Evolutionary conservation across 1,140 invertebrate genomes (phyloP).

Genomic region (Tenebrio molitor): DNA sequence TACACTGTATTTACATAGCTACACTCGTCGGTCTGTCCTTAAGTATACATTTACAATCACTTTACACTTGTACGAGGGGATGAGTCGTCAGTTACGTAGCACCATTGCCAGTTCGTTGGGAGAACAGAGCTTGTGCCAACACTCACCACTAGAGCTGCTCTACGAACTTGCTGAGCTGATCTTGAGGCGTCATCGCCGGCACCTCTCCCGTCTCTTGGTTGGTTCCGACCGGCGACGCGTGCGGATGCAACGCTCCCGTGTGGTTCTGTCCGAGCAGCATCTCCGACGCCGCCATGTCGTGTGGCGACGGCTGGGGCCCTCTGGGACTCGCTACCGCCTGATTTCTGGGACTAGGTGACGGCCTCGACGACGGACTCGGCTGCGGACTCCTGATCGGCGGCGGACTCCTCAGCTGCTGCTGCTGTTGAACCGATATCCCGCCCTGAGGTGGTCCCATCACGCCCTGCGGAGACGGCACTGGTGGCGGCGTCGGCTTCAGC

Average conservation of each 20-base stretch:
- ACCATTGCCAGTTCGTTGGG: conserved; percentile 47
- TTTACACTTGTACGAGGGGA: conserved; percentile 46
- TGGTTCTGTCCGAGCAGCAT: conserved; percentile 67
- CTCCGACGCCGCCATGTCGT: conserved; percentile 66
- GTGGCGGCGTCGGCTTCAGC: conserved; percentile 77
- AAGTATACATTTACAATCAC: conserved; percentile 45
- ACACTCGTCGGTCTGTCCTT: conserved; percentile 37
- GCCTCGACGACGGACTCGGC: conserved; percentile 82
- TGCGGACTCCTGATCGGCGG: conserved; percentile 74
- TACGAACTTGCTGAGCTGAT: conserved; percentile 93
- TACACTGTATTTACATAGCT: conserved; percentile 49
- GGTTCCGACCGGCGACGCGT: conserved; percentile 61
- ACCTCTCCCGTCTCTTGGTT: conserved; percentile 68
- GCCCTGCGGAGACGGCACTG: conserved; percentile 78
- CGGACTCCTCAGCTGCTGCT: conserved; percentile 69
- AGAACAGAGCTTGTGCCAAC: conserved; percentile 49
- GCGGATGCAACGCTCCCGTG: conserved; percentile 61
- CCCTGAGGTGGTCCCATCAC: conserved; percentile 80
- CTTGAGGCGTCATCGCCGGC: conserved; percentile 87
- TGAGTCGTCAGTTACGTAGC: conserved; percentile 43
- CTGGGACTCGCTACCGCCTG: conserved; percentile 80
- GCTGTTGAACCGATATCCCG: conserved; percentile 70
- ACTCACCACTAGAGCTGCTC: conserved; percentile 87
- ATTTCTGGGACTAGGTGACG: conserved; percentile 79
- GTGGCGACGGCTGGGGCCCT: conserved; percentile 76